phyloP scores from a whole-genome alignment of 2,888 invertebrate species.

The Xestia c-nigrum region DNA sequence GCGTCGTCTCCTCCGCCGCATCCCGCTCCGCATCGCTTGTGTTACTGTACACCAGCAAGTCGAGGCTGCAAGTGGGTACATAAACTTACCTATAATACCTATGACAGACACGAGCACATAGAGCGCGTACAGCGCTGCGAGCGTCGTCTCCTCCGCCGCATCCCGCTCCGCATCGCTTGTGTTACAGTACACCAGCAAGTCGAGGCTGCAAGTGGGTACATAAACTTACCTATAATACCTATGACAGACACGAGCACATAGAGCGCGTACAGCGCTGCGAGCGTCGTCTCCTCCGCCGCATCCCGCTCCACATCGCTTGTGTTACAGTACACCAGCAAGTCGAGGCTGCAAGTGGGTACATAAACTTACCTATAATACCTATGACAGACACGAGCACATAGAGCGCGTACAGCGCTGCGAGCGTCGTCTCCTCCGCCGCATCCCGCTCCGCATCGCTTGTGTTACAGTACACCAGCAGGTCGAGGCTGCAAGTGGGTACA shows the following conservation, averaged over 20 bases:
- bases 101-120: conserved; percentile 88
- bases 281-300: conserved; percentile 75
- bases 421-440: conserved; percentile 75
- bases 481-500: no score
- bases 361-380: conserved; percentile 82
- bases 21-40: conserved; percentile 74
- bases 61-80: background rate
- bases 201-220: background rate
- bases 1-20: conserved; percentile 75
- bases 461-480: conserved; percentile 87
- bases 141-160: conserved; percentile 75
- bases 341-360: no score
- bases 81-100: conserved; percentile 83
- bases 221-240: conserved; percentile 83
- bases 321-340: conserved; percentile 87
- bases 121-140: conserved; percentile 82
- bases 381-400: conserved; percentile 87
- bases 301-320: conserved; percentile 74
- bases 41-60: conserved; percentile 83
- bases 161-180: conserved; percentile 74
- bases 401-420: conserved; percentile 82
- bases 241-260: conserved; percentile 88
- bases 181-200: conserved; percentile 83
- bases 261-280: conserved; percentile 82
- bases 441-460: conserved; percentile 74